Percentiles rank a stretch among this genome's conserved stretches.
These are phyloP conservation scores for Ericerus pela DNA, from an alignment of 1,140 invertebrate genomes.

Conservation along the genomic window DNA sequence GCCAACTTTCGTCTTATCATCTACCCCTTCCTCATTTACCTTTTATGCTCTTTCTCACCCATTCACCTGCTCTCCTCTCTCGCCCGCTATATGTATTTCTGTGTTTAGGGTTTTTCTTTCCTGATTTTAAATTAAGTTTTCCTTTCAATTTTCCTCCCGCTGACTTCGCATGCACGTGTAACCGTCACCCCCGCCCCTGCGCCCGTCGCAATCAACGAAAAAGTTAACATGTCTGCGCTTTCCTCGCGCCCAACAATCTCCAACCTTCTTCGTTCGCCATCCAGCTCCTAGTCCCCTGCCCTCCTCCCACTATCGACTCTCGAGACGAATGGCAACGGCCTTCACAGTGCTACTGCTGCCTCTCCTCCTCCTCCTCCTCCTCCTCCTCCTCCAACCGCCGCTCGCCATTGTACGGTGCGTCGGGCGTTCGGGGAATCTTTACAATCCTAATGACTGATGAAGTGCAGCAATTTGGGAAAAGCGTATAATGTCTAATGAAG, in stretches of 20 bases:
- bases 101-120: too few relatives aligned
- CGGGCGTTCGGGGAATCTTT: neutral
- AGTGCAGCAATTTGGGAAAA: slow-evolving; percentile 7
- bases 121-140: slow-evolving; percentile 11
- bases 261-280: slow-evolving; percentile 1
- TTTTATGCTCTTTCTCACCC: too few relatives aligned
- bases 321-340: too few relatives aligned
- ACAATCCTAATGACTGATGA: slow-evolving; percentile 12
- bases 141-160: slow-evolving; percentile 10
- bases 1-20: too few relatives aligned
- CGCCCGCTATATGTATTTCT: neutral
- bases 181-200: neutral
- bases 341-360: too few relatives aligned
- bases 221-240: slow-evolving; percentile 4
- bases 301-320: too few relatives aligned
- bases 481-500: slow-evolving; percentile 11
- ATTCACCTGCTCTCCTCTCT: too few relatives aligned
- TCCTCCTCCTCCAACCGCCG: too few relatives aligned
- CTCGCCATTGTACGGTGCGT: too few relatives aligned
- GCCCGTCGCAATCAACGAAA: slow-evolving; percentile 7
- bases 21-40: too few relatives aligned
- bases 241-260: neutral
- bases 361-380: too few relatives aligned
- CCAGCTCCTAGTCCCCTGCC: too few relatives aligned
- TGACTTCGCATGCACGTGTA: slow-evolving; percentile 5